Evolutionary conservation across 1,140 invertebrate species (phyloP).

Genomic region (Cyphomyrmex costatus): DNA sequence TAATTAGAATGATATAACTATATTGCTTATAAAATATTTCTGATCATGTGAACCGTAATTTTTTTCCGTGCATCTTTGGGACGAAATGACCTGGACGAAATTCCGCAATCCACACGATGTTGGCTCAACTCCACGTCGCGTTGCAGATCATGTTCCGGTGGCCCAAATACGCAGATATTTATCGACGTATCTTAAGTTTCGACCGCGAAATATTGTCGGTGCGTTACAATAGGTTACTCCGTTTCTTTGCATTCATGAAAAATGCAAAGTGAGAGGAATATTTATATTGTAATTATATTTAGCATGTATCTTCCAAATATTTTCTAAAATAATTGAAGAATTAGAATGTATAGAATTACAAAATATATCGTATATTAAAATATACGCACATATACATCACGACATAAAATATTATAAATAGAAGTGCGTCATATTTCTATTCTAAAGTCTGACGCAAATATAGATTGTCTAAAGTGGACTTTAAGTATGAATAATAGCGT

Average conservation of each 20-base stretch:
- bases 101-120: conserved; percentile 77
- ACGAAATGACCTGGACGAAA: conserved; percentile 57
- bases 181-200: conserved; percentile 71
- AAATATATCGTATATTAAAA: too few relatives aligned
- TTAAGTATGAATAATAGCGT: too few relatives aligned
- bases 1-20: too few relatives aligned
- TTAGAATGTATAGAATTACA: too few relatives aligned
- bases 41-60: too few relatives aligned
- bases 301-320: background rate
- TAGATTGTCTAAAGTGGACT: too few relatives aligned
- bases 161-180: conserved; percentile 78
- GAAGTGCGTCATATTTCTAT: too few relatives aligned
- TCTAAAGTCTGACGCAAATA: too few relatives aligned
- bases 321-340: background rate
- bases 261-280: background rate
- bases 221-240: background rate
- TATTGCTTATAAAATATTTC: too few relatives aligned
- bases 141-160: conserved; percentile 82
- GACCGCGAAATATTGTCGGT: conserved; percentile 13
- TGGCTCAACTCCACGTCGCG: conserved; percentile 84
- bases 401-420: too few relatives aligned
- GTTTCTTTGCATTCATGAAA: background rate
- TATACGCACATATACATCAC: too few relatives aligned
- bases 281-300: background rate
- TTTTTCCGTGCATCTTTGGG: conserved; percentile 2